Percentiles rank a stretch among this genome's conserved stretches.
Conservation (phyloP, 2,888 invertebrate genomes). For the Callosobruchus maculatus region DNA sequence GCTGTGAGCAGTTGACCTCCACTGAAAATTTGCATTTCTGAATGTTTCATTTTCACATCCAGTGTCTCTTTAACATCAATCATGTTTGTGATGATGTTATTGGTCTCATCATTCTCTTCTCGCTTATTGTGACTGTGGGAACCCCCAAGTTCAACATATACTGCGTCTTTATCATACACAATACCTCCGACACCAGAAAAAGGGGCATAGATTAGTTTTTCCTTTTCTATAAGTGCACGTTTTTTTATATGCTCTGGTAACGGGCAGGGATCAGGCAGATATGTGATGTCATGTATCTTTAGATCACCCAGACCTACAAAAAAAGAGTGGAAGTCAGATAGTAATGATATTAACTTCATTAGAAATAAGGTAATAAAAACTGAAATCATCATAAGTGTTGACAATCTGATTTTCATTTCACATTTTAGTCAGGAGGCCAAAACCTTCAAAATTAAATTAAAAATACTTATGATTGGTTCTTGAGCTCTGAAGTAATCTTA, state of each 20-base stretch:
- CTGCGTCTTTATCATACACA: conserved; percentile 98
- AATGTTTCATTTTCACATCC: conserved; percentile 84
- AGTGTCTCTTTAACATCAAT: conserved; percentile 81
- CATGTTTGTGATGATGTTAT: conserved; percentile 72
- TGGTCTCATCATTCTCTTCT: conserved; percentile 63
- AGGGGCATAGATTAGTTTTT: conserved; percentile 93
- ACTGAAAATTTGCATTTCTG: conserved; percentile 82
- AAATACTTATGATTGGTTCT: too few species aligned
- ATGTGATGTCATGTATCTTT: conserved; percentile 77
- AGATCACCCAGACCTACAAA: conserved; percentile 82
- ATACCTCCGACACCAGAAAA: conserved; percentile 99
- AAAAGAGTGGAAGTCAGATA: too few species aligned
- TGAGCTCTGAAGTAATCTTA: too few species aligned
- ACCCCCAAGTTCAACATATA: conserved; percentile 94
- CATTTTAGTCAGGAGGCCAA: too few species aligned
- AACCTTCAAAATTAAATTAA: too few species aligned
- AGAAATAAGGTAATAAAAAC: too few species aligned
- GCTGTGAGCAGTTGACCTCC: conserved; percentile 71
- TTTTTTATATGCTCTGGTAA: conserved; percentile 87
- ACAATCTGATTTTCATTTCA: too few species aligned
- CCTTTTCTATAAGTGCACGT: conserved; percentile 86
- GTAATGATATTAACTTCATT: too few species aligned
- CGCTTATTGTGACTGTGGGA: conserved; percentile 75
- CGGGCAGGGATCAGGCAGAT: conserved; percentile 93
- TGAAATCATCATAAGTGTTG: too few species aligned